phyloP scores from a whole-genome alignment of 1,140 invertebrate species.

The Drosophila insularis region DNA sequence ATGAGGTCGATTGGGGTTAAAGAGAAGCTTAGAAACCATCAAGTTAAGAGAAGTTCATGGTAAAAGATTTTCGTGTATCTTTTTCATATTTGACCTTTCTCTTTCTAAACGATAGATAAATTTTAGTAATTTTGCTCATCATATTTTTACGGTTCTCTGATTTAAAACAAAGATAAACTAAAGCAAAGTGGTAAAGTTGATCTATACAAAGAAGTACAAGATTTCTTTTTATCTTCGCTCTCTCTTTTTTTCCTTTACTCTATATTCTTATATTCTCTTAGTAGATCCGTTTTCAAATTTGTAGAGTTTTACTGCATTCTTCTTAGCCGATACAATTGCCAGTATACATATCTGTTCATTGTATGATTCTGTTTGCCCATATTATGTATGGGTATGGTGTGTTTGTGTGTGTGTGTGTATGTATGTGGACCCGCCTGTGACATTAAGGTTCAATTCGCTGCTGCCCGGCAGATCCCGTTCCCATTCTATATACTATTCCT shows the following conservation, averaged over 20 bases:
- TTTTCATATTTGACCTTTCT: not conserved
- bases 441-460: not conserved
- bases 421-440: slow-evolving; percentile 27
- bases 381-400: not conserved
- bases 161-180: not conserved
- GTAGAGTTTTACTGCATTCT: not conserved
- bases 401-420: not conserved
- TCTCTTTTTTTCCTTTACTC: too few species aligned
- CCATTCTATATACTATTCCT: not conserved
- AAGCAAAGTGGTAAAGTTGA: not conserved
- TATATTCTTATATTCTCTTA: not conserved
- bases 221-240: not conserved
- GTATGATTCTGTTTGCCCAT: not conserved
- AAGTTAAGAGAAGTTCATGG: not conserved
- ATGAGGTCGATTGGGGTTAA: slow-evolving; percentile 26
- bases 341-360: slow-evolving; percentile 6
- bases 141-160: too few species aligned
- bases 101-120: too few species aligned
- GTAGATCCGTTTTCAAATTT: not conserved
- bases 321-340: not conserved
- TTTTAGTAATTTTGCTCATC: too few species aligned
- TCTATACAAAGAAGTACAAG: too few species aligned
- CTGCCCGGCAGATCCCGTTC: slow-evolving; percentile 5
- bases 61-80: not conserved
- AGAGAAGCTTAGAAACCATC: slow-evolving; percentile 11